Percentiles rank a stretch among this genome's conserved stretches.
phyloP scores from a whole-genome alignment of 2,797 vertebrate species.

The Pteronotus mesoamericanus region DNA sequence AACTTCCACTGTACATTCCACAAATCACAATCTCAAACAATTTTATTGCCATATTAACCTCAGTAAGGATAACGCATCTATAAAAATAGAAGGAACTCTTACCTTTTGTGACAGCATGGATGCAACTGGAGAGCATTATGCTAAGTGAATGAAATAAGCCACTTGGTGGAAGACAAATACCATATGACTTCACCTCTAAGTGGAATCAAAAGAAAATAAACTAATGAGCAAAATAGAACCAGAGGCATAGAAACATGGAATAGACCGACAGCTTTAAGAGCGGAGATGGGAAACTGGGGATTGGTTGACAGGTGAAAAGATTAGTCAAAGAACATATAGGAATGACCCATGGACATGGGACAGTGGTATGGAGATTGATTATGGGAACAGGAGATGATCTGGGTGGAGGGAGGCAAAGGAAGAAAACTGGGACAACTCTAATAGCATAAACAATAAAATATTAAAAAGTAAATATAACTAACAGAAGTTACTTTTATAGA shows the following conservation, averaged over 20 bases:
- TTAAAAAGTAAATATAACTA: background rate
- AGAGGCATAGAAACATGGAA: background rate
- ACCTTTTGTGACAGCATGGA: background rate
- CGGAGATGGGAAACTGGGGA: background rate
- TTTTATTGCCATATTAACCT: background rate
- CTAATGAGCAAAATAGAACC: background rate
- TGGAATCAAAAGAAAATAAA: background rate
- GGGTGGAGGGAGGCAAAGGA: background rate
- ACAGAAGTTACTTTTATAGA: conserved; percentile 53
- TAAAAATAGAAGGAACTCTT: background rate
- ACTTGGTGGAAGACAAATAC: background rate
- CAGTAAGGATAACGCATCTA: background rate
- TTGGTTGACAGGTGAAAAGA: background rate
- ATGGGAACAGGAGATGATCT: background rate
- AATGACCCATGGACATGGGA: background rate
- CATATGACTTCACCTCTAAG: background rate
- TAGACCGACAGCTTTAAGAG: background rate
- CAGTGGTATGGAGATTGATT: background rate
- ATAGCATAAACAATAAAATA: background rate
- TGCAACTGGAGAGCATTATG: background rate
- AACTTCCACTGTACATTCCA: background rate
- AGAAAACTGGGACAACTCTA: background rate
- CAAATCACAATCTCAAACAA: background rate
- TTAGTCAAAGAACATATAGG: background rate
- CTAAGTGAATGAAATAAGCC: background rate